Base-by-base conservation (phyloP, 2,113 vertebrate species). In the Psittacara wagleri region DNA sequence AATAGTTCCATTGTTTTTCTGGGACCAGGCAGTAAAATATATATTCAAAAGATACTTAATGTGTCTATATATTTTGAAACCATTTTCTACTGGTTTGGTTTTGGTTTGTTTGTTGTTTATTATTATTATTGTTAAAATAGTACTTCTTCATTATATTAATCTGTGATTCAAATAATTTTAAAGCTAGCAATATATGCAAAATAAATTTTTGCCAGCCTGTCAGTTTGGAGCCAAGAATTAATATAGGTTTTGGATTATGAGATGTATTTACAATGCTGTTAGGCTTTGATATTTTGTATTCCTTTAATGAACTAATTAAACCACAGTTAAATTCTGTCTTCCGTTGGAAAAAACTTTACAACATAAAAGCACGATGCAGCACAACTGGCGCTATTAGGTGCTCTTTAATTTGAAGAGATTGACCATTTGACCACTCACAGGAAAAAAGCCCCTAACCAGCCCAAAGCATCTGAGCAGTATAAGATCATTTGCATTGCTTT, bases 1-100 rank as follows among this genome's bases (percentile, higher is more conserved):
- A 98, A 98, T 97, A 94, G 82, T 90, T 95, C 93, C 94, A 51
- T 76, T 97, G 83, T 96, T 97, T 97, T 44, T 86, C 67, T 90
- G 86, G 80, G 54, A 89, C 62, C 74, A 88, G 88, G 84, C 39
- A 94, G 62, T 96, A 78, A 97, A 94, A 82, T 44, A 90, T 69
- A 70, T 95, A 72, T 91, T 93, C 46, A 92, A 91, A 94, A 95
- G 49, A 73, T 55, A 72, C 82, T 95, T 81, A 86, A 92, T 28
- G 6, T 62, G 4, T 82, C 17, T 86, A 37, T 83, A 61, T 88
- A 88, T 86, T 96, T 96, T 95, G 55, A 93, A 87, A 51, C 12
- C 35, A 88, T 83, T 94, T 92, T 62, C 49, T 85, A 11, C 25
- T 10, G 8, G 20, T 5, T 64, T 33, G 20, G 9, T 70, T 6